These are phyloP conservation scores for Hapalemur alaotrensis DNA, from an alignment of 2,797 vertebrate genomes.

Conservation along the genomic window DNA sequence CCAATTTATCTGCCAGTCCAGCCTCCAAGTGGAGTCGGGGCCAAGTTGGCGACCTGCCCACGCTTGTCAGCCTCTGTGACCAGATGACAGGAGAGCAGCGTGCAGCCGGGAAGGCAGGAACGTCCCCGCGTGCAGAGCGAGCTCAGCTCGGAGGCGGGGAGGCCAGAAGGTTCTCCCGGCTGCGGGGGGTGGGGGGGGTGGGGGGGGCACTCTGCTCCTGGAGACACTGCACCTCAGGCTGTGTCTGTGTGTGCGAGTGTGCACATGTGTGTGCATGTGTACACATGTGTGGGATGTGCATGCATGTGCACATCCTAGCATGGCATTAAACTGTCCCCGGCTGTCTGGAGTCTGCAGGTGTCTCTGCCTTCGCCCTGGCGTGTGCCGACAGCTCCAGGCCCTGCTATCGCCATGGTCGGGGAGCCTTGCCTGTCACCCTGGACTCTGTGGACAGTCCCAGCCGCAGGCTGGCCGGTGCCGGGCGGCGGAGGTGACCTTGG, in stretches of 20 bases:
- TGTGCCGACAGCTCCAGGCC: rapidly evolving
- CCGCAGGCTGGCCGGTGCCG: rapidly evolving
- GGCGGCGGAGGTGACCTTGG: not conserved
- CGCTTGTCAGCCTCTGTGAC: not conserved
- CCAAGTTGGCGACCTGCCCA: slow-evolving; percentile 50
- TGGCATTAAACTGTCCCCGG: not conserved
- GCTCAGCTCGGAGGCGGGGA: not conserved
- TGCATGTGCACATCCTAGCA: rapidly evolving
- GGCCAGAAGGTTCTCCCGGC: not conserved
- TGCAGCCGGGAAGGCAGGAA: not conserved
- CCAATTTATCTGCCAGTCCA: slow-evolving; percentile 67
- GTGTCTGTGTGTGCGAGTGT: not conserved
- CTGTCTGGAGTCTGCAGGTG: not conserved
- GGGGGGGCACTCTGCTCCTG: not conserved
- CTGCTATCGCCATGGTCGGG: not conserved
- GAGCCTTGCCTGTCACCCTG: rapidly evolving
- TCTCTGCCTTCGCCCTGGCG: not conserved
- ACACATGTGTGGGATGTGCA: not conserved
- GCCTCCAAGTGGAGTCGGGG: not conserved
- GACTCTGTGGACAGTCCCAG: not conserved
- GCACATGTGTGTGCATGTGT: too few species aligned
- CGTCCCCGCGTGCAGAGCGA: not conserved
- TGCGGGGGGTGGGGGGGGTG: not conserved
- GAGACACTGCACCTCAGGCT: rapidly evolving
- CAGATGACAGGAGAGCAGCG: slow-evolving; percentile 41